These are phyloP conservation scores for Pelodiscus sinensis DNA, from an alignment of 2,113 vertebrate species.

Conservation along the genomic window DNA sequence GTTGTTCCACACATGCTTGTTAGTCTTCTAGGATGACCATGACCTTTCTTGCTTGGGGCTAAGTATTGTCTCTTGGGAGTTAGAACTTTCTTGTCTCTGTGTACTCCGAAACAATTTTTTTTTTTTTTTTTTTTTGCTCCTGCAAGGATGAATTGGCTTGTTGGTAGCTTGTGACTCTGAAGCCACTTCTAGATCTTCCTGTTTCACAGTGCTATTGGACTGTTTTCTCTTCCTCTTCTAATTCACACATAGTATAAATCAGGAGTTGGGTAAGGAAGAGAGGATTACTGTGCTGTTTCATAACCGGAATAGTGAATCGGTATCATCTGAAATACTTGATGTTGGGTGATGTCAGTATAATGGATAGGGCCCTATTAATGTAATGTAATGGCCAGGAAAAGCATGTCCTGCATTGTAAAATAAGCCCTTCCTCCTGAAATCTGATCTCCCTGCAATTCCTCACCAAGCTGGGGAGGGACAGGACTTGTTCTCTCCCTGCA, in stretches of 20 bases:
- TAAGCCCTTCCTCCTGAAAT: not conserved
- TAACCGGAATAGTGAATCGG: not conserved
- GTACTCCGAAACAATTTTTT: not conserved
- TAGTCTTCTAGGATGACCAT: not conserved
- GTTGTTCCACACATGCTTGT: not conserved
- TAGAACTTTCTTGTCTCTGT: not conserved
- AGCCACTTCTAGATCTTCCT: not conserved
- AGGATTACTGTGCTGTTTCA: not conserved
- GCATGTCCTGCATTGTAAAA: too few species aligned
- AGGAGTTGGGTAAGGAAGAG: not conserved
- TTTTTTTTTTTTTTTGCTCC: fast-evolving
- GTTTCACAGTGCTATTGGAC: not conserved
- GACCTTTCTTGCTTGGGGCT: not conserved
- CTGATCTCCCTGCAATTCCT: not conserved
- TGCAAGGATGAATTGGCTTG: not conserved
- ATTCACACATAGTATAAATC: not conserved
- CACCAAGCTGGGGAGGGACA: too few species aligned
- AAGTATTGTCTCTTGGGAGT: not conserved
- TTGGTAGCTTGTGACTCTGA: not conserved
- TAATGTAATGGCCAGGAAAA: too few species aligned
- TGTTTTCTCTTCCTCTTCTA: not conserved
- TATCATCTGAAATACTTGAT: not conserved
- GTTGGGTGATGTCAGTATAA: not conserved
- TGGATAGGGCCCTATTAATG: too few species aligned
- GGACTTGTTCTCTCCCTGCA: too few species aligned